These are phyloP conservation scores for Xenopus laevis DNA, from an alignment of 2,113 vertebrate species.

Conservation along the genomic window DNA sequence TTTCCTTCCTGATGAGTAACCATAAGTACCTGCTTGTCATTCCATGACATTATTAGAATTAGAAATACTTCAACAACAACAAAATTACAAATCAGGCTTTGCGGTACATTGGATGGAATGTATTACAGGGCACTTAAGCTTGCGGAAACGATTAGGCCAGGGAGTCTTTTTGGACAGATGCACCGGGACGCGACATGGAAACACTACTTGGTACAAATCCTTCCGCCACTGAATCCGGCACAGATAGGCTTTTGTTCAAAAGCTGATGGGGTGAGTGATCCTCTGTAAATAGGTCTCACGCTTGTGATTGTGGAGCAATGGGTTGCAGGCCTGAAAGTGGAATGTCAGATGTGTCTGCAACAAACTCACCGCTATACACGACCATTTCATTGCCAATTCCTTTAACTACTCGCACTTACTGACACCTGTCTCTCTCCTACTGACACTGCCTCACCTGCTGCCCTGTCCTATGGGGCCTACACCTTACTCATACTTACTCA, in stretches of 20 bases:
- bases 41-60: slow-evolving; percentile 45
- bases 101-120: slow-evolving; percentile 53
- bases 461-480: too few relatives aligned
- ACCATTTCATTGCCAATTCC: too few relatives aligned
- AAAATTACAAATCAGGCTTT: slow-evolving; percentile 55
- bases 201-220: slow-evolving; percentile 35
- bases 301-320: not conserved
- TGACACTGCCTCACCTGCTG: too few relatives aligned
- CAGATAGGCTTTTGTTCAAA: slow-evolving; percentile 51
- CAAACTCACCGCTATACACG: too few relatives aligned
- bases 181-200: slow-evolving; percentile 11
- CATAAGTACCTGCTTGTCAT: slow-evolving; percentile 1
- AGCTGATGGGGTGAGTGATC: slow-evolving; percentile 66
- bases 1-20: not conserved
- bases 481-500: too few relatives aligned
- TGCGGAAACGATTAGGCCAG: not conserved
- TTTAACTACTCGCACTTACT: too few relatives aligned
- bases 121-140: slow-evolving; percentile 69
- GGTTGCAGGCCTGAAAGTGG: slow-evolving; percentile 22
- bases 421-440: too few relatives aligned
- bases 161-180: not conserved
- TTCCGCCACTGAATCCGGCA: slow-evolving; percentile 33
- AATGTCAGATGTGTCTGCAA: too few relatives aligned
- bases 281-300: slow-evolving; percentile 41
- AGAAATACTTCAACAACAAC: slow-evolving; percentile 53